Evolutionary conservation across 1,140 invertebrate species (phyloP), one percentile per base, ranked within the genome.

Genomic region (Anoplophora glabripennis): DNA sequence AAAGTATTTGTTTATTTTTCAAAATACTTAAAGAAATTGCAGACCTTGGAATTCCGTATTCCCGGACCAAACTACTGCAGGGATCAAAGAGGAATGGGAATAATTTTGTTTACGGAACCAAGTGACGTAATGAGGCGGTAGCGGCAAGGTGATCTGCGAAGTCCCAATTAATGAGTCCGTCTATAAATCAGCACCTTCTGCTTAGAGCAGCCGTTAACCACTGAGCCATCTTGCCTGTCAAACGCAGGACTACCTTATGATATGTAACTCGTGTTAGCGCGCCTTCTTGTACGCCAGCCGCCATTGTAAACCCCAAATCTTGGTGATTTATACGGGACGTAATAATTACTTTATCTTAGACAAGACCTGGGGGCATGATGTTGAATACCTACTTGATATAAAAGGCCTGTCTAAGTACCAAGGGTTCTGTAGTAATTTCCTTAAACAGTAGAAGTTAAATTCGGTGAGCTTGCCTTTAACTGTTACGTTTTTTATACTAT

Each of bases 141-240:
- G 36, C 49, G 40, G 40, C 36, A 37, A 38, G 49, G 49, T 52
- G 47, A 49, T 52, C 49, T 37, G 12, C 21, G n/a, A 17, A 40
- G 49, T 37, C 34, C 36, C 49, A 35, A 52, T 52, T 52, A 52
- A 52, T 52, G 49, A 52, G 49, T 38, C 36, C 49, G 49, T 37
- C 36, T 52, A 52, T 52, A 52, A 52, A 52, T 52, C 49, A 52
- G 49, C 49, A 52, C 49, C 49, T 52, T 18, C 49, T 52, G 49
- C 49, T 52, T 38, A 15, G 7, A 41, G 36, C 49, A 52, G 49
- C 36, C 49, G 49, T 17, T 37, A 18, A 52, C 49, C 49, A 33
- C 46, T 48, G 37, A 52, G 36, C 49, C 49, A 52, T 52, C 49
- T 52, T 52, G 49, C 35, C 49, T 52, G 49, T 52, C 49, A 52